Conservation (phyloP, 2,113 vertebrate species). For the Plestiodon gilberti region DNA sequence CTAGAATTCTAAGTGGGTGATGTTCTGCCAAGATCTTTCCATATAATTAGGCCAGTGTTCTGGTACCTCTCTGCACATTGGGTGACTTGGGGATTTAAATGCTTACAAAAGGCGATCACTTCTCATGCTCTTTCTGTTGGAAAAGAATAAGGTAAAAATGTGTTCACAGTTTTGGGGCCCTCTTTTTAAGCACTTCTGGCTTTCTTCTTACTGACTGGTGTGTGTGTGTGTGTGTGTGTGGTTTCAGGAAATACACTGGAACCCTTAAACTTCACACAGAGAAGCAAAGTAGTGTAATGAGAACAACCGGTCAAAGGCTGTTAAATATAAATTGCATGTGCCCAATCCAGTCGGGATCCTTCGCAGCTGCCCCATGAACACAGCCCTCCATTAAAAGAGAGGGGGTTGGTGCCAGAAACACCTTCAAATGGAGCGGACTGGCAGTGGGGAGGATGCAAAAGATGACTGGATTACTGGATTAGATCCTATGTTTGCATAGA, state of each 20-base stretch:
- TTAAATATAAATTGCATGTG: neutral
- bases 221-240: neutral
- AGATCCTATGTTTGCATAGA: too few relatives aligned
- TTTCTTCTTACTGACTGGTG: neutral
- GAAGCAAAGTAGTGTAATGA: neutral
- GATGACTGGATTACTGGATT: too few relatives aligned
- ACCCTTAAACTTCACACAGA: neutral
- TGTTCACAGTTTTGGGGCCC: neutral
- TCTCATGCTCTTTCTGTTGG: neutral
- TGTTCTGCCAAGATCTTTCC: neutral
- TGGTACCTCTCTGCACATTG: neutral
- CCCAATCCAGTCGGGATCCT: too few relatives aligned
- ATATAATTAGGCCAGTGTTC: neutral
- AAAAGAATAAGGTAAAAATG: neutral
- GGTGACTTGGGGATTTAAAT: neutral
- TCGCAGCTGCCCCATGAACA: too few relatives aligned
- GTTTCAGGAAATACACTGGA: neutral
- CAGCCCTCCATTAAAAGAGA: too few relatives aligned
- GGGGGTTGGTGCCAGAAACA: too few relatives aligned
- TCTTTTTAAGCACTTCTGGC: neutral
- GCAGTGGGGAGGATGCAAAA: too few relatives aligned
- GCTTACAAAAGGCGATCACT: neutral
- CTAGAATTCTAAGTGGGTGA: neutral
- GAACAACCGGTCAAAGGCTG: neutral
- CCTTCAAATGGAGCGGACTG: too few relatives aligned